A percentile compares a stretch with the other conserved stretches of the same genome.
These are phyloP conservation scores for Deilephila porcellus DNA, from an alignment of 2,888 invertebrate species.

Conservation along the genomic window DNA sequence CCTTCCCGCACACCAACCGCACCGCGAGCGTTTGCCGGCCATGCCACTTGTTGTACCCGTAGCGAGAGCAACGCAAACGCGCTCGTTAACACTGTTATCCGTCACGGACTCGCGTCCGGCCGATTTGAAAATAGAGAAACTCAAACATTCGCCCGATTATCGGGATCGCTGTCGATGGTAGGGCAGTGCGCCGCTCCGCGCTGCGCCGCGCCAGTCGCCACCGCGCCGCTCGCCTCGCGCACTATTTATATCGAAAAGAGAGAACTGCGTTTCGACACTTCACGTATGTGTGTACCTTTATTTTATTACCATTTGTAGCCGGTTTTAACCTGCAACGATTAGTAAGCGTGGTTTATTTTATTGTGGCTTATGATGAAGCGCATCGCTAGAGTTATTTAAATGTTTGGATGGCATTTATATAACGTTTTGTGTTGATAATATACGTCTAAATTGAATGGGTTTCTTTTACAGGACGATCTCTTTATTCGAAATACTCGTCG, in stretches of 20 bases:
- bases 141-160: constrained; percentile 81
- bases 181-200: constrained; percentile 73
- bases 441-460: background rate
- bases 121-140: constrained; percentile 84
- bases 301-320: constrained; percentile 83
- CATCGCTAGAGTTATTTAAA: constrained; percentile 51
- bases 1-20: constrained; percentile 59
- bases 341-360: constrained; percentile 75
- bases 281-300: constrained; percentile 75
- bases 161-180: constrained; percentile 81
- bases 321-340: constrained; percentile 79
- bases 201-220: constrained; percentile 55
- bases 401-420: constrained; percentile 27
- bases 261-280: constrained; percentile 78
- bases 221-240: constrained; percentile 61
- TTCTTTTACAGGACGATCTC: constrained; percentile 23
- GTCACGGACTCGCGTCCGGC: constrained; percentile 59
- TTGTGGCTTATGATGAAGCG: constrained; percentile 71
- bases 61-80: constrained; percentile 59
- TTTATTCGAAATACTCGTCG: background rate
- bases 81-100: constrained; percentile 53
- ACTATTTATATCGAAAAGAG: constrained; percentile 83
- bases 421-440: background rate
- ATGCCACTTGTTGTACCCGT: constrained; percentile 37
- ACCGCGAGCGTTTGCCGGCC: constrained; percentile 57